Conservation (phyloP, 2,888 invertebrate species). For the Cosmia trapezina region DNA sequence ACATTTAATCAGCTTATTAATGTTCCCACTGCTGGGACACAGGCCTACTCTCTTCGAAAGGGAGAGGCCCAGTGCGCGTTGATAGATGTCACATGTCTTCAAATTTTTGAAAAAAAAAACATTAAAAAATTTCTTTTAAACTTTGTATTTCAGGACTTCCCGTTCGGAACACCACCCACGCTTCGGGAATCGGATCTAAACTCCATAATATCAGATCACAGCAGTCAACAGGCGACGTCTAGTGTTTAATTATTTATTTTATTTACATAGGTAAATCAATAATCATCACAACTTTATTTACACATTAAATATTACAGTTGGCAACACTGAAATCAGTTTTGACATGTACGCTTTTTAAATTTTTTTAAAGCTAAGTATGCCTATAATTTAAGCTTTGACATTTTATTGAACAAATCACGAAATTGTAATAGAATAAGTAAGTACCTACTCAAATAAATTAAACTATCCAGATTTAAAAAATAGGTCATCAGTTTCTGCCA, state of each 20-base stretch:
- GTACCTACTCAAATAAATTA: neutral
- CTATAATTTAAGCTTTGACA: slow-evolving; percentile 29
- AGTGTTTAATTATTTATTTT: slow-evolving; percentile 78
- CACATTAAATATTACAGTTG: neutral
- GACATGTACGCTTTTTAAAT: slow-evolving; percentile 5
- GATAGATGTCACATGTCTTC: too few species aligned
- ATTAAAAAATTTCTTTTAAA: neutral
- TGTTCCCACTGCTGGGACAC: too few species aligned
- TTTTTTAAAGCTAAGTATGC: fast-evolving
- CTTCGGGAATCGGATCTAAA: slow-evolving; percentile 86
- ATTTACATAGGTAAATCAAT: slow-evolving; percentile 1
- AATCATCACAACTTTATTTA: slow-evolving; percentile 9
- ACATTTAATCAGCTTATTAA: too few species aligned
- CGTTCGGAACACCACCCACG: slow-evolving; percentile 87
- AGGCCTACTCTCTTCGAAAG: too few species aligned
- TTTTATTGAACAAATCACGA: neutral
- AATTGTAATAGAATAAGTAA: neutral
- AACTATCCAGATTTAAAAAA: neutral
- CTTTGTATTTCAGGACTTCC: slow-evolving; percentile 82
- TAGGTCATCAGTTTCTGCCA: neutral
- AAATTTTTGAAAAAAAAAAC: too few species aligned
- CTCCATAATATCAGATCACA: slow-evolving; percentile 87
- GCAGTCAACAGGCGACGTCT: slow-evolving; percentile 89
- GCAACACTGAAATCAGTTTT: slow-evolving; percentile 7
- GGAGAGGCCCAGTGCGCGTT: too few species aligned